A percentile compares a stretch with the other conserved stretches of the same genome.
phyloP scores from a whole-genome alignment of 2,888 invertebrate genomes.

The Lydus trimaculatus region DNA sequence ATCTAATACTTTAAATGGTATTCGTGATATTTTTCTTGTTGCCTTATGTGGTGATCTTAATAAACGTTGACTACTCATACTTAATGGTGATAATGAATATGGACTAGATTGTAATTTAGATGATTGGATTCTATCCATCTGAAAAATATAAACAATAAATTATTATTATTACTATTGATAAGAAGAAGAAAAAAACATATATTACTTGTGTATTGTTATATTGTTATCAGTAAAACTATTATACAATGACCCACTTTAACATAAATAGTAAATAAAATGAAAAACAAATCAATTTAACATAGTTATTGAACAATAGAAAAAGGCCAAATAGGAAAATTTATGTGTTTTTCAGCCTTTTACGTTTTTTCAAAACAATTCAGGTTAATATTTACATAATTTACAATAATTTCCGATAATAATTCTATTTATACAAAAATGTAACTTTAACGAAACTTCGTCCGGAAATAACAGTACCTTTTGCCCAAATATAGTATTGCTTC shows the following conservation, averaged over 20 bases:
- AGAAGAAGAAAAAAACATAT: not conserved
- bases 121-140: slow-evolving; percentile 69
- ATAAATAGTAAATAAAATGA: slow-evolving; percentile 4
- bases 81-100: slow-evolving; percentile 94
- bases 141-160: slow-evolving; percentile 56
- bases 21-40: slow-evolving; percentile 97
- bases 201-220: not conserved
- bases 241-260: slow-evolving; percentile 11
- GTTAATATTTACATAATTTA: slow-evolving; percentile 13
- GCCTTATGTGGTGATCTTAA: slow-evolving; percentile 95
- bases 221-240: slow-evolving; percentile 11
- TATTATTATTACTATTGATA: slow-evolving; percentile 6
- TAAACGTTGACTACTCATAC: slow-evolving; percentile 93
- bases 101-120: slow-evolving; percentile 79
- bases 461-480: not conserved
- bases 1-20: slow-evolving; percentile 97
- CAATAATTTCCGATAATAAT: slow-evolving; percentile 21
- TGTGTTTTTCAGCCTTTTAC: not conserved
- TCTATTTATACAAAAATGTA: slow-evolving; percentile 14
- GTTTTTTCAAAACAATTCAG: not conserved
- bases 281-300: slow-evolving; percentile 13
- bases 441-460: not conserved
- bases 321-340: slow-evolving; percentile 5
- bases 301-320: slow-evolving; percentile 12
- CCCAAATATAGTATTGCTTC: not conserved